Evolutionary conservation across 2,113 vertebrate species (phyloP).

Genomic region (Eptesicus fuscus): DNA sequence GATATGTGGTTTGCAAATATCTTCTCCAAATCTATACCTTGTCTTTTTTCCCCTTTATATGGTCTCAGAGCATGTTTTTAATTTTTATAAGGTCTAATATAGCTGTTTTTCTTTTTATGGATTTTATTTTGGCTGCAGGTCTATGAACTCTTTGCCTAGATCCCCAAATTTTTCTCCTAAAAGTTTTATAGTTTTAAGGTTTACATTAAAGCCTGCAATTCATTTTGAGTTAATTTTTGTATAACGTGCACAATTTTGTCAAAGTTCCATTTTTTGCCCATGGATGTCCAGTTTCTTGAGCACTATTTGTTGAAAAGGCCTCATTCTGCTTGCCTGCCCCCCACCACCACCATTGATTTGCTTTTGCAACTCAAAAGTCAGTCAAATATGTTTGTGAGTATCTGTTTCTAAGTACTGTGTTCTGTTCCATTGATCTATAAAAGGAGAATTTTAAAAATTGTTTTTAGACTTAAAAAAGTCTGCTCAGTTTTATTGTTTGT

Average conservation of each 20-base stretch:
- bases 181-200: neutral
- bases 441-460: neutral
- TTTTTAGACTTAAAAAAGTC: neutral
- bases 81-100: neutral
- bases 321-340: too few species aligned
- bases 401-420: neutral
- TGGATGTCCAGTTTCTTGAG: neutral
- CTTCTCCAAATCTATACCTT: neutral
- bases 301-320: neutral
- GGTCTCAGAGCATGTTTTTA: neutral
- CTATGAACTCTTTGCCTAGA: neutral
- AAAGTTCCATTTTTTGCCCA: neutral
- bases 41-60: neutral
- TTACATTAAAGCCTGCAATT: neutral
- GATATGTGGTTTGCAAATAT: neutral
- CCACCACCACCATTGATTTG: neutral
- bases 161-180: neutral
- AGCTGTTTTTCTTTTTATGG: neutral
- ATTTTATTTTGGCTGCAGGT: neutral
- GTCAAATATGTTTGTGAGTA: neutral
- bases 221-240: neutral
- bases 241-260: neutral
- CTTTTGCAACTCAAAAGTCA: neutral
- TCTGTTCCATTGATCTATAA: neutral
- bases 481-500: neutral